Evolutionary conservation across 1,140 invertebrate genomes (phyloP).

Genomic region (Lordiphosa collinella): DNA sequence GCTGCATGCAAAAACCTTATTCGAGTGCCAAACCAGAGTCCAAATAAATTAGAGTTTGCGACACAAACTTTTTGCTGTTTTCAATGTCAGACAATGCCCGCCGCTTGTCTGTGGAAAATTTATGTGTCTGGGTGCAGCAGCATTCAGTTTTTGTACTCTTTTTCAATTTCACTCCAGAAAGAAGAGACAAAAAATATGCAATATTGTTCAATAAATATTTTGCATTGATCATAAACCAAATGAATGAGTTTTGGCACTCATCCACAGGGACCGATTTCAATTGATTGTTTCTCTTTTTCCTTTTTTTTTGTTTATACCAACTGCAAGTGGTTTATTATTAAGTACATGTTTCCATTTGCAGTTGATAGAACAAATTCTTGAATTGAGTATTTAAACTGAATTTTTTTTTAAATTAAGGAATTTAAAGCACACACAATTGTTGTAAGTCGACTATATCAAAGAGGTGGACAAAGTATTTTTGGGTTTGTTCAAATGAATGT

Average conservation of each 20-base stretch:
- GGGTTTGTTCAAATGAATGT: no score
- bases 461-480: no score
- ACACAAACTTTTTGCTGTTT: conserved; percentile 40
- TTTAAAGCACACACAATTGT: no score
- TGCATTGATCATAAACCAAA: conserved; percentile 42
- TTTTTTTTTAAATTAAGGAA: no score
- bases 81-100: conserved; percentile 66
- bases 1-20: conserved; percentile 24
- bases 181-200: conserved; percentile 25
- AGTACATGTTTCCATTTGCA: no score
- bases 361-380: no score
- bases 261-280: no score
- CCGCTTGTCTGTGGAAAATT: conserved; percentile 59
- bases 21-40: conserved; percentile 20
- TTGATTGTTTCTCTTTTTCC: no score
- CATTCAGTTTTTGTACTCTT: neutral
- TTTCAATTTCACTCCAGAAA: conserved; percentile 33
- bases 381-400: no score
- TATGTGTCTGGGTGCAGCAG: conserved; percentile 52
- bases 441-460: no score
- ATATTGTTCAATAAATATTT: conserved; percentile 63
- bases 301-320: no score
- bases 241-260: conserved; percentile 14
- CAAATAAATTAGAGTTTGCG: conserved; percentile 39
- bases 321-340: no score